Conservation (phyloP, 2,888 invertebrate genomes). For the Cantharis rustica region DNA sequence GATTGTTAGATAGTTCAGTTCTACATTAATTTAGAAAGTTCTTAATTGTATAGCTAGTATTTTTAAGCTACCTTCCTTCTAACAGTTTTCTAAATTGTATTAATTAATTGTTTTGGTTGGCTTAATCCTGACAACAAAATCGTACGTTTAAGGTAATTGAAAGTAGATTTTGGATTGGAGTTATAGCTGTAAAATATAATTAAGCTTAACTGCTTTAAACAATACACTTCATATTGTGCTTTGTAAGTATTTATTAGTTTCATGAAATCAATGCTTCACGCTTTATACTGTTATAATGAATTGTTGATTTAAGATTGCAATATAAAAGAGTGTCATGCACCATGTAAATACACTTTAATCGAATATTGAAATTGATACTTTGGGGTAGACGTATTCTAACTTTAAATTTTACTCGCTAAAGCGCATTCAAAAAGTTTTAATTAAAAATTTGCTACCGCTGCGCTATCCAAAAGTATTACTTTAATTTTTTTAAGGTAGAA, state of each 20-base stretch:
- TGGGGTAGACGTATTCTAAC: not conserved
- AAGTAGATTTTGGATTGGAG: slow-evolving; percentile 21
- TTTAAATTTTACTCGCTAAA: not conserved
- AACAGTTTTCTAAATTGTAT: slow-evolving; percentile 18
- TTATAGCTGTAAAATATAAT: slow-evolving; percentile 19
- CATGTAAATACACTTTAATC: not conserved
- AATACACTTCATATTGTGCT: slow-evolving; percentile 11
- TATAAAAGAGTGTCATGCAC: not conserved
- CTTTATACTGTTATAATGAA: slow-evolving; percentile 18
- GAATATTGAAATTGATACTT: not conserved
- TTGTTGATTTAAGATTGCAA: not conserved
- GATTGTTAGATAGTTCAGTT: not conserved
- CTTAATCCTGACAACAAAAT: slow-evolving; percentile 40
- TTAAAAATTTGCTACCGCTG: not conserved
- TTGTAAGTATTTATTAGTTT: slow-evolving; percentile 14
- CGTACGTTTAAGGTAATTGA: slow-evolving; percentile 32
- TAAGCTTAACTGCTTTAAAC: slow-evolving; percentile 26
- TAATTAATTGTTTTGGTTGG: slow-evolving; percentile 27
- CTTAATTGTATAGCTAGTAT: not conserved
- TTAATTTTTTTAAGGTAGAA: not conserved
- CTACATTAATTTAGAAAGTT: not conserved
- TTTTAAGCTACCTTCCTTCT: slow-evolving; percentile 8
- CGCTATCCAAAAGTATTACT: not conserved
- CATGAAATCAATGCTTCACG: slow-evolving; percentile 15
- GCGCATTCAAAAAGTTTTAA: not conserved